A percentile compares a stretch with the other conserved stretches of the same genome.
phyloP scores from a whole-genome alignment of 2,113 vertebrate species.

The Dasypus novemcinctus region DNA sequence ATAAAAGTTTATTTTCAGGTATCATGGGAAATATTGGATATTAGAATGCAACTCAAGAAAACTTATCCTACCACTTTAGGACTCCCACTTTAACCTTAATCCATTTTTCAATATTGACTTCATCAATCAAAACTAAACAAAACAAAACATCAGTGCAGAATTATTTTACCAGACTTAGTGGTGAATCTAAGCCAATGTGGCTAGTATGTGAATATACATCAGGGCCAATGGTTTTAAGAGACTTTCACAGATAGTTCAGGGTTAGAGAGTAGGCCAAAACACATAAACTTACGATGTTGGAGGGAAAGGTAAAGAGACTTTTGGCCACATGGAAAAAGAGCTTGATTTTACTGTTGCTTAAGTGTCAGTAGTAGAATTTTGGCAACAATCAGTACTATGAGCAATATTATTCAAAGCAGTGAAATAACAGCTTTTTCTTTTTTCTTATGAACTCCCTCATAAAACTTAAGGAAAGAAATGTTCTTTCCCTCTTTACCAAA shows the following conservation, averaged over 20 bases:
- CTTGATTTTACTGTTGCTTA: neutral
- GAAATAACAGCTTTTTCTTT: neutral
- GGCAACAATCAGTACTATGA: neutral
- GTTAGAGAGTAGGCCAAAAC: neutral
- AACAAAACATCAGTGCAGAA: neutral
- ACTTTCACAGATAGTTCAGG: neutral
- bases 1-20: neutral
- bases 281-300: neutral
- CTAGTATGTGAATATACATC: neutral
- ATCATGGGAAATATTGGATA: neutral
- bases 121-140: constrained; percentile 11
- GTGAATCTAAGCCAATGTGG: neutral
- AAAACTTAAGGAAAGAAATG: constrained; percentile 10
- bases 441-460: constrained; percentile 20
- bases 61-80: neutral
- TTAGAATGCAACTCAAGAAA: neutral
- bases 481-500: neutral
- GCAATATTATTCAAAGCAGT: constrained; percentile 21
- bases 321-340: neutral
- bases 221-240: neutral
- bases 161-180: neutral
- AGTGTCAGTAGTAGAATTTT: neutral
- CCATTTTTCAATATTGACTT: neutral
- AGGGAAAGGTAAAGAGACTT: neutral
- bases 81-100: neutral